Conservation (phyloP, 2,888 invertebrate genomes). For the Athalia rosae region DNA sequence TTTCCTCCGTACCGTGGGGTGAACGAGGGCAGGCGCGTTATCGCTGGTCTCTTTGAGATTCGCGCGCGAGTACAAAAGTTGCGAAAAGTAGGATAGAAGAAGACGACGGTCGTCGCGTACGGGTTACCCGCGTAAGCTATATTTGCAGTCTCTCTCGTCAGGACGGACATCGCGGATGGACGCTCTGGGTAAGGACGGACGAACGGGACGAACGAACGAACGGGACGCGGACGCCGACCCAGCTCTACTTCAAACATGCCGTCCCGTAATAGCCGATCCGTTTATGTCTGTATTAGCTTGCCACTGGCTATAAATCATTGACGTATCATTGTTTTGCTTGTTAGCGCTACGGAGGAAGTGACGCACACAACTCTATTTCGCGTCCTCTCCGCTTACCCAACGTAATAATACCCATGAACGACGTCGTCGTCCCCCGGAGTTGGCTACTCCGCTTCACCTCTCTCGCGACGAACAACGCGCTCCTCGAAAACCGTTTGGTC, state of each 20-base stretch:
- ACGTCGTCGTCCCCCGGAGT: no score
- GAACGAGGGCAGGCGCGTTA: constrained; percentile 18
- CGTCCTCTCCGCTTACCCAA: not conserved
- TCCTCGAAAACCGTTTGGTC: no score
- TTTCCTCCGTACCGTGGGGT: not conserved
- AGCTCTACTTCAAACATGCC: constrained; percentile 44
- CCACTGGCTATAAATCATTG: constrained; percentile 63
- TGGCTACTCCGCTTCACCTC: no score
- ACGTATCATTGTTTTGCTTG: constrained; percentile 66
- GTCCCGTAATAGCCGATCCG: constrained; percentile 44
- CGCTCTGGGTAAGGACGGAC: not conserved
- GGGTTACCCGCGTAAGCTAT: no score
- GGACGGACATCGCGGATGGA: constrained; percentile 2
- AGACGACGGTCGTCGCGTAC: no score
- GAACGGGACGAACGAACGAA: constrained; percentile 15
- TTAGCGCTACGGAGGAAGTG: constrained; percentile 54
- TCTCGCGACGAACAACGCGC: no score
- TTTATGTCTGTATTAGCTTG: constrained; percentile 52
- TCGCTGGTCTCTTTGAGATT: not conserved
- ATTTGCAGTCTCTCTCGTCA: not conserved
- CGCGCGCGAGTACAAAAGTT: no score
- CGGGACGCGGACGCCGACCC: constrained; percentile 11
- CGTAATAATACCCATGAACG: no score
- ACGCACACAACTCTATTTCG: constrained; percentile 38
- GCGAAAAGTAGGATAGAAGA: no score